Conservation (phyloP, 2,888 invertebrate species). For the Drosophila borborema region DNA sequence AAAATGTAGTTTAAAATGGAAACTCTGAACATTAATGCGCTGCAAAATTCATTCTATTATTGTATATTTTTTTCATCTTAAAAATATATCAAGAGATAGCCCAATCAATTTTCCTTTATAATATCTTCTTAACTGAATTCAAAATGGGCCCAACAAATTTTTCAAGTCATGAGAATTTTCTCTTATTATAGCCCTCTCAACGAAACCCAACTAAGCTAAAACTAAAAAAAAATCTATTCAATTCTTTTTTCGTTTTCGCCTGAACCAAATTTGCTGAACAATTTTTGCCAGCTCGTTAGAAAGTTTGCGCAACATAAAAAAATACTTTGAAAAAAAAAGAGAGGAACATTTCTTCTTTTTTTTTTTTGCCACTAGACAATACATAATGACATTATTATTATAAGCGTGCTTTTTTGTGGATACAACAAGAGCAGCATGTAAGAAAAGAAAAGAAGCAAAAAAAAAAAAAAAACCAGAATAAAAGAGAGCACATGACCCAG, state of each 20-base stretch:
- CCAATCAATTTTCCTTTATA: no score
- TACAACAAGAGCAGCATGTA: slow-evolving; percentile 63
- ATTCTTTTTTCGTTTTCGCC: neutral
- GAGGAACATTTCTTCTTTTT: slow-evolving; percentile 20
- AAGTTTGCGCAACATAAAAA: slow-evolving; percentile 66
- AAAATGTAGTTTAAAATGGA: no score
- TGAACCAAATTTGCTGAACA: slow-evolving; percentile 25
- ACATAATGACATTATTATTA: slow-evolving; percentile 76
- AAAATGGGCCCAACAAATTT: no score
- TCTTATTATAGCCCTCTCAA: neutral
- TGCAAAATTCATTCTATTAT: no score
- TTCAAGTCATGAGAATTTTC: neutral
- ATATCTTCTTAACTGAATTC: no score
- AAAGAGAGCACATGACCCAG: slow-evolving; percentile 30
- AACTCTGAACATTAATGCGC: no score
- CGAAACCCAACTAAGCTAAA: neutral
- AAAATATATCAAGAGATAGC: no score
- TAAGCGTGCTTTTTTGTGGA: slow-evolving; percentile 81
- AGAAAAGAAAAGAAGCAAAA: slow-evolving; percentile 8
- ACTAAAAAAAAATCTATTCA: neutral
- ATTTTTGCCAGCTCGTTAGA: slow-evolving; percentile 66
- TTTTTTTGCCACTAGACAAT: slow-evolving; percentile 31
- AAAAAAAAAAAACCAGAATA: slow-evolving; percentile 9
- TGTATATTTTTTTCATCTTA: no score
- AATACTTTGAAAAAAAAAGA: slow-evolving; percentile 14